Evolutionary conservation across 2,888 invertebrate genomes (phyloP).

Genomic region (Seira sanloemensis): DNA sequence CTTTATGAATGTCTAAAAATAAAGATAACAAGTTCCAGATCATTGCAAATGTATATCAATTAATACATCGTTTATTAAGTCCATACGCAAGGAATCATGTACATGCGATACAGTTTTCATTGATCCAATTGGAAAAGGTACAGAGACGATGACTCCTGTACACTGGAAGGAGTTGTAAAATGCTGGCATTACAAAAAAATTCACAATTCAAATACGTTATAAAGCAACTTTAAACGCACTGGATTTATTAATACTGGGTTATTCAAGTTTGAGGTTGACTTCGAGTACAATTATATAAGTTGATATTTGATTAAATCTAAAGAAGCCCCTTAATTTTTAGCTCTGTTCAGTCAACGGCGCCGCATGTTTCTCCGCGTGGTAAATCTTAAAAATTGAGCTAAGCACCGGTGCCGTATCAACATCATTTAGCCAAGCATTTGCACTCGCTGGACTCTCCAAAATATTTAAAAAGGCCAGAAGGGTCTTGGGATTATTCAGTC

Average conservation of each 20-base stretch:
- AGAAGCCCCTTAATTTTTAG: neutral
- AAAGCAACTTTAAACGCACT: neutral
- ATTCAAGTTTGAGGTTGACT: neutral
- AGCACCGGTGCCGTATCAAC: constrained; percentile 82
- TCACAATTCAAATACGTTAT: neutral
- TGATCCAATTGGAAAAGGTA: no score
- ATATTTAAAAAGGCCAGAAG: constrained; percentile 83
- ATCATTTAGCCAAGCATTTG: constrained; percentile 82
- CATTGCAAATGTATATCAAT: no score
- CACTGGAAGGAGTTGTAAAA: no score
- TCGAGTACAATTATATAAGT: neutral
- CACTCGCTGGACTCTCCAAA: constrained; percentile 81
- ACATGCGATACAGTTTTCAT: no score
- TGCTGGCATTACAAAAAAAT: neutral
- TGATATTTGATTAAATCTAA: neutral
- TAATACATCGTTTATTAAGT: no score
- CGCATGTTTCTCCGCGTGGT: constrained; percentile 81
- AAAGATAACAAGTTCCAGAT: no score
- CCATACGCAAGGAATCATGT: no score
- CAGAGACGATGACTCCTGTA: no score
- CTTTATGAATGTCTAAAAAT: no score
- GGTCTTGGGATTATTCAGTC: constrained; percentile 81
- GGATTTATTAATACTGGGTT: neutral
- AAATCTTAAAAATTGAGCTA: constrained; percentile 82
- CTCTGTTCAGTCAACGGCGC: constrained; percentile 29